Conservation (phyloP, 2,797 vertebrate genomes). For the Acrocephalus scirpaceus region DNA sequence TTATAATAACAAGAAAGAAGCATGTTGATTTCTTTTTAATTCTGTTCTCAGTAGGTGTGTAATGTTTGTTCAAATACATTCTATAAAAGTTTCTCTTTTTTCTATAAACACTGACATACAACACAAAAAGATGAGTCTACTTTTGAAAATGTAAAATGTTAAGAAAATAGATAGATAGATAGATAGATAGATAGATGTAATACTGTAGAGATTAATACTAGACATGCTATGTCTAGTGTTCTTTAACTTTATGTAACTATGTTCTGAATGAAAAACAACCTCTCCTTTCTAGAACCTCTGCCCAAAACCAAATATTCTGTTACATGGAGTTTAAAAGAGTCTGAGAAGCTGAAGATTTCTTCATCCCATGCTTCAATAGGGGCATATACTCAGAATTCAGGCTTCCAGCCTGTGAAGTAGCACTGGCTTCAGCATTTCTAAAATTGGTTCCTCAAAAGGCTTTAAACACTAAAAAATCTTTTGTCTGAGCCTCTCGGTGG, state of each 20-base stretch:
- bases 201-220: neutral
- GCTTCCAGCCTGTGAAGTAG: neutral
- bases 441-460: neutral
- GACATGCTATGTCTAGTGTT: neutral
- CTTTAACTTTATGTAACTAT: neutral
- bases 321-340: neutral
- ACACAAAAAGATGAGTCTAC: neutral
- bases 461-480: neutral
- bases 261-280: neutral
- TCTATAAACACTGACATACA: neutral
- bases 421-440: neutral
- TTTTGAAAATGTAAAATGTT: neutral
- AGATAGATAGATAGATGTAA: neutral
- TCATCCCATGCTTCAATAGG: neutral
- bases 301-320: neutral
- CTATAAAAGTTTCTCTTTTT: neutral
- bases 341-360: neutral
- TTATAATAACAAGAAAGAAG: neutral
- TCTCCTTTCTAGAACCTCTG: neutral
- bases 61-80: neutral
- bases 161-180: neutral
- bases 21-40: neutral
- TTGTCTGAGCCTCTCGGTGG: neutral
- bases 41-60: neutral
- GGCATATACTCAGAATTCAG: neutral